phyloP scores from a whole-genome alignment of 2,113 vertebrate species.

The Ploceus nigricollis region DNA sequence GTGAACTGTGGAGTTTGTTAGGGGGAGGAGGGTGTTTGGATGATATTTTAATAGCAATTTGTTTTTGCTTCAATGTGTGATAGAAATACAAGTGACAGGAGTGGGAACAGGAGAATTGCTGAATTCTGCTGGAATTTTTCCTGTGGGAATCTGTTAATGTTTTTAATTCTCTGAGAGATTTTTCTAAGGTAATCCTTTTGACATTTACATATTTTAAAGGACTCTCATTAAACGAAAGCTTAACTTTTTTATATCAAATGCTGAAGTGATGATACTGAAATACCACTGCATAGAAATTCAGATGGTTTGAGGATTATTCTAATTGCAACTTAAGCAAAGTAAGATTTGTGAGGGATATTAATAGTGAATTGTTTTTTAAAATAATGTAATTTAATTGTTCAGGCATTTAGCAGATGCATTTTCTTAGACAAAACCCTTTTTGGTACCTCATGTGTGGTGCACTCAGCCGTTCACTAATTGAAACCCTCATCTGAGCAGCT shows the following conservation, averaged over 20 bases:
- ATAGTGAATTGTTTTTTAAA: background rate
- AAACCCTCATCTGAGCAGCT: background rate
- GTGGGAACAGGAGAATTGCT: conserved; percentile 62
- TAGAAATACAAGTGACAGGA: conserved; percentile 68
- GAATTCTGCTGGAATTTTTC: conserved; percentile 66
- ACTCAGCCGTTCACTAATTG: background rate
- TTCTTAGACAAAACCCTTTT: background rate
- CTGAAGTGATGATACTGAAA: conserved; percentile 11
- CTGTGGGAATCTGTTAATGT: conserved; percentile 67
- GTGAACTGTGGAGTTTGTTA: background rate
- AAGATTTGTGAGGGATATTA: background rate
- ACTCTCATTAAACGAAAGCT: conserved; percentile 52
- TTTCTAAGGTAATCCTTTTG: conserved; percentile 62
- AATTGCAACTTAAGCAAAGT: conserved; percentile 9
- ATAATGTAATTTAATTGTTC: background rate
- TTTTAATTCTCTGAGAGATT: conserved; percentile 55
- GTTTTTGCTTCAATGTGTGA: conserved; percentile 67
- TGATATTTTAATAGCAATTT: conserved; percentile 66
- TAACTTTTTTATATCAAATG: conserved; percentile 11
- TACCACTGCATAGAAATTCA: background rate
- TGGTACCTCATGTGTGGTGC: background rate
- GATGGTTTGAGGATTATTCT: conserved; percentile 11
- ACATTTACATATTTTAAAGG: conserved; percentile 57
- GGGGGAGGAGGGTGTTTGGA: background rate
- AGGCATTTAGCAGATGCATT: background rate